These are phyloP conservation scores for Phalacrocorax pelagicus DNA, from an alignment of 2,113 vertebrate genomes.

Conservation along the genomic window DNA sequence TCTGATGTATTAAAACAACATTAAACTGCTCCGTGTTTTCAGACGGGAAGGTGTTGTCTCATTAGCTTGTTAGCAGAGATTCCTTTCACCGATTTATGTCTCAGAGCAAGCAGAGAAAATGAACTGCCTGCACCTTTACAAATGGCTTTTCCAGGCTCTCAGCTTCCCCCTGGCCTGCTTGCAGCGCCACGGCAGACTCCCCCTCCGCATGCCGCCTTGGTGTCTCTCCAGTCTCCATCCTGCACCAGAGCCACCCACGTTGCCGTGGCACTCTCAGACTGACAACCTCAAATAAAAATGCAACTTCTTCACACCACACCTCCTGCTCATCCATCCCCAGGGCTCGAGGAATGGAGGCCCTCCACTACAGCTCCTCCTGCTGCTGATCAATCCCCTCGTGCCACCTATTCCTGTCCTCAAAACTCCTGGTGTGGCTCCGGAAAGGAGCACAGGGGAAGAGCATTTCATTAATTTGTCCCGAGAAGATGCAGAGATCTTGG, in stretches of 20 bases:
- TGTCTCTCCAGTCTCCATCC: background rate
- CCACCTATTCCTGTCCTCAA: background rate
- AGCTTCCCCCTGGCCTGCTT: background rate
- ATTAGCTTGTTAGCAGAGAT: background rate
- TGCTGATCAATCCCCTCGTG: rapidly evolving
- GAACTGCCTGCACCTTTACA: background rate
- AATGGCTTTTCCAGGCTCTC: background rate
- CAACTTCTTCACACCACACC: background rate
- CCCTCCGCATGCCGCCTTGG: background rate
- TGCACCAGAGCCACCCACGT: background rate
- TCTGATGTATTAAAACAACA: background rate
- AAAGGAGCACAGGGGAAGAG: background rate
- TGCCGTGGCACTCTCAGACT: background rate
- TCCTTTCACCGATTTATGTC: background rate
- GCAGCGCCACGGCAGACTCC: background rate
- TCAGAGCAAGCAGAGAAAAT: background rate
- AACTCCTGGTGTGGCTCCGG: background rate
- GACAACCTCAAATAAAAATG: background rate
- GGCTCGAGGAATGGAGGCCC: background rate
- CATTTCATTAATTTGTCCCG: background rate
- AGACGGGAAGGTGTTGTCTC: background rate
- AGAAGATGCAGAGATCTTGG: background rate
- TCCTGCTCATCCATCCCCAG: background rate
- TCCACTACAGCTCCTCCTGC: background rate
- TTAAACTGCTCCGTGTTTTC: background rate